These are phyloP conservation scores for Xyliphius kryptos DNA, from an alignment of 2,113 vertebrate species.

Conservation along the genomic window DNA sequence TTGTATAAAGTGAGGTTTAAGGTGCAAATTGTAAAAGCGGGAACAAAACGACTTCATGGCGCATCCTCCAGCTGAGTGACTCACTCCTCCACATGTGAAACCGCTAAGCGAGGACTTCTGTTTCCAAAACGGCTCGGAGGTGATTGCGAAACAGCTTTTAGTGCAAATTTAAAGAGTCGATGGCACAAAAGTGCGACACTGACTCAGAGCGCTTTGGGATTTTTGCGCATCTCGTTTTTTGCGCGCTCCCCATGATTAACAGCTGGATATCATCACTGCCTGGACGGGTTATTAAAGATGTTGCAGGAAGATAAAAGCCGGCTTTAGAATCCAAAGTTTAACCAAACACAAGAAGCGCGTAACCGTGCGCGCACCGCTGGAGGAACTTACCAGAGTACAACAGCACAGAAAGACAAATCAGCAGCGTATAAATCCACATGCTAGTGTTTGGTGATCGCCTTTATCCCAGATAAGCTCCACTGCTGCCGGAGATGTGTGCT, in stretches of 20 bases:
- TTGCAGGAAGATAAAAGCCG: no score
- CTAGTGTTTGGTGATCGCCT: conserved; percentile 7
- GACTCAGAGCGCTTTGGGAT: no score
- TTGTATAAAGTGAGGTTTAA: no score
- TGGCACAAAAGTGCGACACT: background rate
- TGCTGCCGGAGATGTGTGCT: conserved; percentile 9
- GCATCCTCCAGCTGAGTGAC: conserved; percentile 18
- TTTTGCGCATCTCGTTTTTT: no score
- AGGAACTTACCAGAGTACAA: conserved; percentile 46
- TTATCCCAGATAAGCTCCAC: background rate
- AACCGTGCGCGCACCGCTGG: no score
- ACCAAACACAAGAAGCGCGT: background rate
- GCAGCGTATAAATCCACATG: conserved; percentile 49
- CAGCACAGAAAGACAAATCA: conserved; percentile 38
- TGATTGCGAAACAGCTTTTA: conserved; percentile 26
- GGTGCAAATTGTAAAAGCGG: no score
- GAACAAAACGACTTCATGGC: no score
- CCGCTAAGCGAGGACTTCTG: conserved; percentile 7
- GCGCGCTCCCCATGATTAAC: no score
- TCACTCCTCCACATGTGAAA: conserved; percentile 37
- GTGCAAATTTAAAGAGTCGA: background rate
- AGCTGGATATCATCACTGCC: no score
- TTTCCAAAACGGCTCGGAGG: conserved; percentile 17
- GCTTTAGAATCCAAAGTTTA: background rate
- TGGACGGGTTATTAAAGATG: no score